A percentile compares a stretch with the other conserved stretches of the same genome.
These are phyloP conservation scores for Bembecia ichneumoniformis DNA, from an alignment of 2,888 invertebrate species.

Conservation along the genomic window DNA sequence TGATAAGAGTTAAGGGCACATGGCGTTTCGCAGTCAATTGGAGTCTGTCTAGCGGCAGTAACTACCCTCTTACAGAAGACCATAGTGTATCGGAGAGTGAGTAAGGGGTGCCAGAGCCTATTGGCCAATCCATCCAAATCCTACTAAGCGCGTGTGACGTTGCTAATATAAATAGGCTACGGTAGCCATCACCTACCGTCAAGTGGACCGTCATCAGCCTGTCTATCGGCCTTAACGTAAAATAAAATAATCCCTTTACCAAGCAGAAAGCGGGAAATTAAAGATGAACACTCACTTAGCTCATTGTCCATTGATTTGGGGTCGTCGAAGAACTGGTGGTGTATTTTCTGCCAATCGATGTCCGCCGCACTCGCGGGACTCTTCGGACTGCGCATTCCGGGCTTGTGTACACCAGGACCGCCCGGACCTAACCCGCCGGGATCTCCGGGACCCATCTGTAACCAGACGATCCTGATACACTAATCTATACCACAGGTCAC, in stretches of 20 bases:
- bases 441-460: slow-evolving; percentile 62
- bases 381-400: slow-evolving; percentile 52
- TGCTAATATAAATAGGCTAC: not conserved
- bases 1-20: too few species aligned
- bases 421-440: slow-evolving; percentile 54
- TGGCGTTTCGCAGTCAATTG: too few species aligned
- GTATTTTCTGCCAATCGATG: slow-evolving; percentile 93
- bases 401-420: slow-evolving; percentile 22
- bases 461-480: too few species aligned
- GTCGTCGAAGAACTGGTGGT: slow-evolving; percentile 88
- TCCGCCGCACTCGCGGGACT: slow-evolving; percentile 67
- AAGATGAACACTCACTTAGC: slow-evolving; percentile 32
- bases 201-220: not conserved
- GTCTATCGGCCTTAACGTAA: not conserved
- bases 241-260: not conserved
- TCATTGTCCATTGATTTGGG: slow-evolving; percentile 74
- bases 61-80: too few species aligned
- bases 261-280: slow-evolving; percentile 1
- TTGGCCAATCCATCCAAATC: too few species aligned
- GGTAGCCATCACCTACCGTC: not conserved
- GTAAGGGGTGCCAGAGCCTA: too few species aligned
- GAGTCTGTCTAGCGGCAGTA: too few species aligned
- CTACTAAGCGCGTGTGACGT: not conserved
- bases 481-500: too few species aligned
- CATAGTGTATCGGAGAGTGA: too few species aligned